Evolutionary conservation across 2,113 vertebrate species (phyloP).

Genomic region (Cinclus mexicanus): DNA sequence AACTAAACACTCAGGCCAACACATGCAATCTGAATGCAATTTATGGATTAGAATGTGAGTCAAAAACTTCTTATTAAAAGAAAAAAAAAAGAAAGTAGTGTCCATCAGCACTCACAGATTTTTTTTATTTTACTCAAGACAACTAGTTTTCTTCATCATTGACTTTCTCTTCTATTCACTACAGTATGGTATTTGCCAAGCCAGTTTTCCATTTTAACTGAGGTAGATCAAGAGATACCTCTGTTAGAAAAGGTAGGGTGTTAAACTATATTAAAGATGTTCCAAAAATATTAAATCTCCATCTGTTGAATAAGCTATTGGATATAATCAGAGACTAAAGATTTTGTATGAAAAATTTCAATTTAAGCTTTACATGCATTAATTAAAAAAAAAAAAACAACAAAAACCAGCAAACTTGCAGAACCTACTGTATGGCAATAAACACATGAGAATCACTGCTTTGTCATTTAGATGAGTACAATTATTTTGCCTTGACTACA

Average conservation of each 20-base stretch:
- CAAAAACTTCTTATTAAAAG: background rate
- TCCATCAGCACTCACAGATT: background rate
- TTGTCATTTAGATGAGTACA: background rate
- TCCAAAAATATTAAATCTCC: background rate
- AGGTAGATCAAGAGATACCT: background rate
- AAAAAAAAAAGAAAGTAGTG: background rate
- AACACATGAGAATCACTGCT: background rate
- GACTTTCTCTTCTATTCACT: background rate
- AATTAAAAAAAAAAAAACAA: background rate
- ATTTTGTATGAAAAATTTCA: background rate
- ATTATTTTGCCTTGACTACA: background rate
- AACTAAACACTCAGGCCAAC: background rate
- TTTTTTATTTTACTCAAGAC: background rate
- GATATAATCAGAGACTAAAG: background rate
- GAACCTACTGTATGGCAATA: background rate
- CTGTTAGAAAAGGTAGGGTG: background rate
- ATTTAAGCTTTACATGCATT: background rate
- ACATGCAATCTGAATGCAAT: background rate
- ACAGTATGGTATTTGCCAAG: background rate
- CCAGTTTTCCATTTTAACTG: background rate
- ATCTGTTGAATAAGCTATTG: background rate
- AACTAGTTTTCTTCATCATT: background rate
- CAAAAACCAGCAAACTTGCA: background rate
- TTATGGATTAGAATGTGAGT: background rate
- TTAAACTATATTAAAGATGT: background rate